Conservation (phyloP, 1,140 invertebrate species). For the Bicyclus anynana region DNA sequence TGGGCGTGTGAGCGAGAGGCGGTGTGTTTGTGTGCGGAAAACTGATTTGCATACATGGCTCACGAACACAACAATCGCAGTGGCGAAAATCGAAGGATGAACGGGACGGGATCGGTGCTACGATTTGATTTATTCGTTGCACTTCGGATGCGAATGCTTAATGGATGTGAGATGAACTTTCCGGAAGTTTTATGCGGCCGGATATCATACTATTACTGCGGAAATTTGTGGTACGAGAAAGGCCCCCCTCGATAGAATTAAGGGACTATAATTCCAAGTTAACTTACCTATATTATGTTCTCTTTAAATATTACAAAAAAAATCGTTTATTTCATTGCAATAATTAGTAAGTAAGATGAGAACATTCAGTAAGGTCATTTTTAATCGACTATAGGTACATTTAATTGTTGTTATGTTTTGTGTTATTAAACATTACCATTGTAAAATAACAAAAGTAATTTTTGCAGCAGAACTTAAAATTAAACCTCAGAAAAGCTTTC, state of each 20-base stretch:
- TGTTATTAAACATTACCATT: too few species aligned
- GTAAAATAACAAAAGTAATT: too few species aligned
- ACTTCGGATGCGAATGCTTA: conserved; percentile 46
- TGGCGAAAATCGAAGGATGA: conserved; percentile 59
- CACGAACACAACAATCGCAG: conserved; percentile 65
- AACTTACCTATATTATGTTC: too few species aligned
- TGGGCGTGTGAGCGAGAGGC: conserved; percentile 41
- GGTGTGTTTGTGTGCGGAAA: conserved; percentile 48
- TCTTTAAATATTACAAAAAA: too few species aligned
- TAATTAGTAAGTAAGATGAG: too few species aligned
- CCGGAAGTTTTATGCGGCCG: conserved; percentile 20
- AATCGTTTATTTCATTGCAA: too few species aligned
- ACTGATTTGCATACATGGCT: conserved; percentile 66
- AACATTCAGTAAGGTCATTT: too few species aligned
- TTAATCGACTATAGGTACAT: too few species aligned
- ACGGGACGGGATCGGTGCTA: conserved; percentile 47
- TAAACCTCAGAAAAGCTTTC: too few species aligned
- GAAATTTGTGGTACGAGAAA: background rate
- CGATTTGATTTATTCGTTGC: conserved; percentile 56
- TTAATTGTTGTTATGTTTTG: too few species aligned
- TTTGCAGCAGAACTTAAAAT: too few species aligned
- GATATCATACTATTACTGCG: conserved; percentile 8
- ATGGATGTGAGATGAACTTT: conserved; percentile 37
- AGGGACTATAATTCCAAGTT: too few species aligned
- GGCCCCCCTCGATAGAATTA: background rate